A percentile compares a stretch with the other conserved stretches of the same genome.
phyloP scores from a whole-genome alignment of 2,888 invertebrate species.

The Eudasyphora cyanicolor region DNA sequence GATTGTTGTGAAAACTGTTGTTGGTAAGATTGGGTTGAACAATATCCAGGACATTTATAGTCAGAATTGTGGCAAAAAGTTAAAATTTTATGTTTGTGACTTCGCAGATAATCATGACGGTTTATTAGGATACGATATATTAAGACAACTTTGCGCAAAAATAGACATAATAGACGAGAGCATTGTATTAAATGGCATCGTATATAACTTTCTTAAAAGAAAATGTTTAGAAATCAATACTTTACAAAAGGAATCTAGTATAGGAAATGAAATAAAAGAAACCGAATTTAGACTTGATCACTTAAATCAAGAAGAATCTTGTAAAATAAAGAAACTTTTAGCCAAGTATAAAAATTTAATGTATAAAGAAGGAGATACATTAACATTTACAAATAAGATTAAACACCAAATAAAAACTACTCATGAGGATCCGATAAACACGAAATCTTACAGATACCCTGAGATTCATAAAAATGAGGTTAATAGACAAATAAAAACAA shows the following conservation, averaged over 20 bases:
- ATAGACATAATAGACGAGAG: constrained; percentile 30
- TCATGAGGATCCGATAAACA: constrained; percentile 43
- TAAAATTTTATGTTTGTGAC: constrained; percentile 36
- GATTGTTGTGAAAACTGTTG: constrained; percentile 42
- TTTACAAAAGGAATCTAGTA: neutral
- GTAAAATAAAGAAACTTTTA: constrained; percentile 14
- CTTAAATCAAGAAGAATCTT: constrained; percentile 26
- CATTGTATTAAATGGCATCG: constrained; percentile 10
- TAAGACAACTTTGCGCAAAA: constrained; percentile 38
- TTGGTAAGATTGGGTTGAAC: constrained; percentile 19
- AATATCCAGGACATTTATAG: constrained; percentile 32
- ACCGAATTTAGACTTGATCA: constrained; percentile 34
- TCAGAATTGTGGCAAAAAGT: neutral
- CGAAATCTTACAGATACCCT: constrained; percentile 44
- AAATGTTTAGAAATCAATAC: constrained; percentile 57
- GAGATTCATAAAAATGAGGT: constrained; percentile 48
- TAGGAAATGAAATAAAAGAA: constrained; percentile 10
- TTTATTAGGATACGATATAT: constrained; percentile 40
- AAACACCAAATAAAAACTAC: constrained; percentile 50
- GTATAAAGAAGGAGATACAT: constrained; percentile 38
- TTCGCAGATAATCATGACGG: constrained; percentile 52
- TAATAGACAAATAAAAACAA: constrained; percentile 31
- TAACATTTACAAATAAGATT: constrained; percentile 50
- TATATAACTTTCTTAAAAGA: constrained; percentile 64
- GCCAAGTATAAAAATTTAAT: constrained; percentile 71